These are phyloP conservation scores for Gavialis gangeticus DNA, from an alignment of 2,113 vertebrate genomes.

Conservation along the genomic window DNA sequence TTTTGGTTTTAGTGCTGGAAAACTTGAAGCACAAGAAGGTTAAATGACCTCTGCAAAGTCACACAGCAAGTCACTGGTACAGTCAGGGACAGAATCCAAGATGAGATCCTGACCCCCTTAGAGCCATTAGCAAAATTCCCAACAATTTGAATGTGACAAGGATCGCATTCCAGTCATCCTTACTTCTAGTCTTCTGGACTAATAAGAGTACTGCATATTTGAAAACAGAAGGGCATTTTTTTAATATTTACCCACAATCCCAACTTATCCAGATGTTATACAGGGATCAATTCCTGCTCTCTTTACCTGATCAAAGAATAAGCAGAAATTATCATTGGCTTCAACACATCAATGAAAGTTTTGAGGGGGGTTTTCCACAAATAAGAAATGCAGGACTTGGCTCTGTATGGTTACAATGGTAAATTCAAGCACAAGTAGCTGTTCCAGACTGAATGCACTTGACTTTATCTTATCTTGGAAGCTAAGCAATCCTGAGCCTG, in stretches of 20 bases:
- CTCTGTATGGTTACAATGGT: neutral
- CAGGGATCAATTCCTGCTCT: neutral
- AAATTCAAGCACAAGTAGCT: neutral
- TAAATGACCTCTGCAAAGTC: neutral
- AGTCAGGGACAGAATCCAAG: slow-evolving; percentile 6
- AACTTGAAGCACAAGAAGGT: neutral
- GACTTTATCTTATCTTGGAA: too few species aligned
- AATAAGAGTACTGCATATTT: neutral
- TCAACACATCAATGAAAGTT: neutral
- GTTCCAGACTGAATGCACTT: too few species aligned
- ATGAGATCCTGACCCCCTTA: slow-evolving; percentile 12
- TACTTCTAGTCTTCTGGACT: slow-evolving; percentile 49
- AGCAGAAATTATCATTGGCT: neutral
- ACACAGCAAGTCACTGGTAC: neutral
- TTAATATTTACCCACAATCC: neutral
- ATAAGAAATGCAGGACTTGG: neutral
- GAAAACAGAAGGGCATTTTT: slow-evolving; percentile 20
- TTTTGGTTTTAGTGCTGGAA: neutral
- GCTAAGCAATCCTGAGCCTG: too few species aligned
- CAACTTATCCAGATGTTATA: neutral
- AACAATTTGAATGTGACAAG: slow-evolving; percentile 44
- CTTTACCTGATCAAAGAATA: neutral
- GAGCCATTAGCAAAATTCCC: slow-evolving; percentile 30
- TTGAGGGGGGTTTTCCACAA: neutral
- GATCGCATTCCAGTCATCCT: slow-evolving; percentile 13